Percentiles rank a stretch among this genome's conserved stretches.
These are phyloP conservation scores for Cetonia aurata DNA, from an alignment of 2,888 invertebrate genomes.

Conservation along the genomic window DNA sequence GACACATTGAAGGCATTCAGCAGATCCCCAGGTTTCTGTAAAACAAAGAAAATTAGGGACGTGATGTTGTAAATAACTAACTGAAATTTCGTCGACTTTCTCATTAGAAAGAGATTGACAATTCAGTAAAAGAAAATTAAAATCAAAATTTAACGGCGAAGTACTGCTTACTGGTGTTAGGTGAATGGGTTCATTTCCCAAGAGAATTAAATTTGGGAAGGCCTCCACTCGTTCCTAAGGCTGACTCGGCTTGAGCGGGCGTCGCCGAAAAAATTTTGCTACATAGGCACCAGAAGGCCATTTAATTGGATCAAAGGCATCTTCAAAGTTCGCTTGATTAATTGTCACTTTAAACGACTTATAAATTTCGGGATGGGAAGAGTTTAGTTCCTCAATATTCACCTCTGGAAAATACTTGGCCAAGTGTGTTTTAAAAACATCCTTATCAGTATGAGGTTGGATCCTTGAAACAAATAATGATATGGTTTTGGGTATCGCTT, in stretches of 20 bases:
- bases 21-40: neutral
- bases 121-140: slow-evolving; percentile 5
- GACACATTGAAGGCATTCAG: too few species aligned
- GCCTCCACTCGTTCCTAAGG: too few species aligned
- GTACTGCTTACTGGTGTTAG: neutral
- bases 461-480: neutral
- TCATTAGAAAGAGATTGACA: slow-evolving; percentile 2
- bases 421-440: neutral
- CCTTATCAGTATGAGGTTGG: neutral
- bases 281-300: neutral
- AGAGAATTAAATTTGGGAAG: too few species aligned
- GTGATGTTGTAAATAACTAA: neutral
- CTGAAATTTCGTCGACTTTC: neutral
- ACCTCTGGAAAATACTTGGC: neutral
- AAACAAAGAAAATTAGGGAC: neutral
- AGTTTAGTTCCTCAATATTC: neutral
- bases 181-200: neutral
- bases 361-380: neutral
- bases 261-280: neutral
- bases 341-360: neutral
- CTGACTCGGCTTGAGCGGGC: neutral
- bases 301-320: neutral
- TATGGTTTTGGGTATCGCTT: neutral
- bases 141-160: neutral
- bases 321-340: neutral